These are phyloP conservation scores for Hyla sarda DNA, from an alignment of 2,113 vertebrate species.

Conservation along the genomic window DNA sequence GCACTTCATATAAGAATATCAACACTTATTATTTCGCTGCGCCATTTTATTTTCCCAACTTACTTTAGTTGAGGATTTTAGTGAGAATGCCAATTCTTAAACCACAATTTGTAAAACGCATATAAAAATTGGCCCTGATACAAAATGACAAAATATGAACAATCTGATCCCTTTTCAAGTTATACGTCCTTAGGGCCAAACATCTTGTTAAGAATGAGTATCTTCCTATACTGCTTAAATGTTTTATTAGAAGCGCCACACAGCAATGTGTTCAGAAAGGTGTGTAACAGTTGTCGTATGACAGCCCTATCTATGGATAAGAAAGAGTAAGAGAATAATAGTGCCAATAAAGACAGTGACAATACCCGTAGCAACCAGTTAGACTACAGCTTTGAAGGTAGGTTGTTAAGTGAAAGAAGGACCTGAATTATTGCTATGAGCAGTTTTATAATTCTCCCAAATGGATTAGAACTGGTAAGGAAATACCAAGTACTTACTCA, in stretches of 20 bases:
- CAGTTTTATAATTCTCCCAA: neutral
- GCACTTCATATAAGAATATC: neutral
- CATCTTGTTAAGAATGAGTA: neutral
- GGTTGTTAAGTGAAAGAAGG: neutral
- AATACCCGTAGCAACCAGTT: neutral
- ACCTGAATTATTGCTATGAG: neutral
- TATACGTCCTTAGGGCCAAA: neutral
- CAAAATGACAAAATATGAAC: neutral
- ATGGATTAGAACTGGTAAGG: neutral
- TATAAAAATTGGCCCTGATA: neutral
- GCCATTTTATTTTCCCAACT: neutral
- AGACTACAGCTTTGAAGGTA: neutral
- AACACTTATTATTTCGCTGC: neutral
- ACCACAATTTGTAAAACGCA: neutral
- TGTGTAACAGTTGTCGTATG: neutral
- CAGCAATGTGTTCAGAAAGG: neutral
- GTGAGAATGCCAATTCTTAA: neutral
- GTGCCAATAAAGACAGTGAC: neutral
- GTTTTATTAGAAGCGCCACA: neutral
- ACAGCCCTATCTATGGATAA: neutral
- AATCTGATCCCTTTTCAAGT: neutral
- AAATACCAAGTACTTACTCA: slow-evolving; percentile 89
- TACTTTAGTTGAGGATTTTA: neutral
- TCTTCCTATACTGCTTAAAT: neutral
- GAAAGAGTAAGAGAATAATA: neutral